These are phyloP conservation scores for Augochlorella aurata DNA, from an alignment of 2,888 invertebrate genomes.

Conservation along the genomic window DNA sequence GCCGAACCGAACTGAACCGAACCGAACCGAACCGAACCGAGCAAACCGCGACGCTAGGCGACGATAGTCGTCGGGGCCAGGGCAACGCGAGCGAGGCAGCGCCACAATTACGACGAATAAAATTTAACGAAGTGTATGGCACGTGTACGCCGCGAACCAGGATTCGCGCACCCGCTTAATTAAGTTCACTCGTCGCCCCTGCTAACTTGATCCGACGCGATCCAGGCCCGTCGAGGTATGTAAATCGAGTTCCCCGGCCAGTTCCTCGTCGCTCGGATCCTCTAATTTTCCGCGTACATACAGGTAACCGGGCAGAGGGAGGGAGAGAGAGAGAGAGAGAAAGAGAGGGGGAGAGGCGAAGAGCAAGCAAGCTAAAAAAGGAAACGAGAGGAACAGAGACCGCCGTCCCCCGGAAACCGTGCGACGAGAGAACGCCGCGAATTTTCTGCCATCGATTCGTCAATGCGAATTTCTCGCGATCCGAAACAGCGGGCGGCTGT, in stretches of 20 bases:
- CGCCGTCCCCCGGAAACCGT: neutral
- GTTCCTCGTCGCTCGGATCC: constrained; percentile 58
- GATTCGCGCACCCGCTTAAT: constrained; percentile 67
- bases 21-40: constrained; percentile 3
- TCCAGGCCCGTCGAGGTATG: constrained; percentile 67
- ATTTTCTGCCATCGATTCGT: constrained; percentile 1
- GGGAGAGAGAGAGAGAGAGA: constrained; percentile 37
- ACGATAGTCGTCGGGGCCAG: neutral
- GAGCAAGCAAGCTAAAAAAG: neutral
- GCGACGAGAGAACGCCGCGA: neutral
- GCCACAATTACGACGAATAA: constrained; percentile 66
- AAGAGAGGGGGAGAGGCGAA: neutral
- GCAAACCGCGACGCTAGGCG: neutral
- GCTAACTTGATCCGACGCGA: constrained; percentile 67
- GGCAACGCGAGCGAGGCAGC: neutral
- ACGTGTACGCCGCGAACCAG: constrained; percentile 61
- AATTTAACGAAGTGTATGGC: constrained; percentile 68
- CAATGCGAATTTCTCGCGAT: neutral
- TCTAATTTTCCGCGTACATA: constrained; percentile 62
- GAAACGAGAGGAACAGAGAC: neutral
- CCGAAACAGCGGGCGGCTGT: neutral
- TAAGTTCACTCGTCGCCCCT: constrained; percentile 62
- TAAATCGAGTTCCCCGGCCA: constrained; percentile 65
- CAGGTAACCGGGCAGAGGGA: constrained; percentile 40
- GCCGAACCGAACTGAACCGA: neutral